Conservation (phyloP, 2,888 invertebrate genomes). For the Stenchaetothrips biformis region DNA sequence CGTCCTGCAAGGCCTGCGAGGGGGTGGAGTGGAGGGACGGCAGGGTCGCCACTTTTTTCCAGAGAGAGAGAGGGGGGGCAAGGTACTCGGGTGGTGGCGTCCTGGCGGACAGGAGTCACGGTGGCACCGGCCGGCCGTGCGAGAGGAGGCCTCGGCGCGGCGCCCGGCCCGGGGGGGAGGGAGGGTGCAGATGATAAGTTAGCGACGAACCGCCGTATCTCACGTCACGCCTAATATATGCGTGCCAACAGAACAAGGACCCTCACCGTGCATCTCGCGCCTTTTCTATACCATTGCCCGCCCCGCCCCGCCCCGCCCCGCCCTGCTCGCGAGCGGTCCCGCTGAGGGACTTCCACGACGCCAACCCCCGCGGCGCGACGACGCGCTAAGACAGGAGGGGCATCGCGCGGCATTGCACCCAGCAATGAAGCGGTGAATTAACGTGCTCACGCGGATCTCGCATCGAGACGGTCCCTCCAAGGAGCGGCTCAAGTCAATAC, state of each 20-base stretch:
- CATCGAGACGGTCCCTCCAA: too few relatives aligned
- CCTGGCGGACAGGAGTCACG: neutral
- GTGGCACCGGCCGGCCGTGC: neutral
- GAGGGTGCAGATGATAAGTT: neutral
- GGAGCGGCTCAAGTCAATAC: too few relatives aligned
- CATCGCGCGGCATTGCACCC: too few relatives aligned
- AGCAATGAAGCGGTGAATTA: too few relatives aligned
- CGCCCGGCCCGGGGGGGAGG: too few relatives aligned
- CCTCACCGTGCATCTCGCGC: neutral
- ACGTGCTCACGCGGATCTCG: too few relatives aligned
- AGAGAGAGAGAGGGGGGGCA: too few relatives aligned
- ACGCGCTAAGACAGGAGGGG: too few relatives aligned
- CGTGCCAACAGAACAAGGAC: neutral
- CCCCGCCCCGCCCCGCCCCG: neutral
- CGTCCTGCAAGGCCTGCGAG: neutral
- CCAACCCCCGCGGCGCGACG: too few relatives aligned
- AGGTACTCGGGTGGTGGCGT: too few relatives aligned
- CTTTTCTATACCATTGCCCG: neutral
- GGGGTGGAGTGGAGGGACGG: neutral
- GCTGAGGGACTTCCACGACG: neutral
- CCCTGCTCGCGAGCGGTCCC: neutral
- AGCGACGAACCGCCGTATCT: neutral
- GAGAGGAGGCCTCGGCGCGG: neutral
- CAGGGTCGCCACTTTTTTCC: neutral
- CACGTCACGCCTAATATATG: neutral